Evolutionary conservation across 53 echinoderm and acorn worm species (phyloP), one percentile per base, ranked within the genome.

Genomic region (Arbacia lixula): DNA sequence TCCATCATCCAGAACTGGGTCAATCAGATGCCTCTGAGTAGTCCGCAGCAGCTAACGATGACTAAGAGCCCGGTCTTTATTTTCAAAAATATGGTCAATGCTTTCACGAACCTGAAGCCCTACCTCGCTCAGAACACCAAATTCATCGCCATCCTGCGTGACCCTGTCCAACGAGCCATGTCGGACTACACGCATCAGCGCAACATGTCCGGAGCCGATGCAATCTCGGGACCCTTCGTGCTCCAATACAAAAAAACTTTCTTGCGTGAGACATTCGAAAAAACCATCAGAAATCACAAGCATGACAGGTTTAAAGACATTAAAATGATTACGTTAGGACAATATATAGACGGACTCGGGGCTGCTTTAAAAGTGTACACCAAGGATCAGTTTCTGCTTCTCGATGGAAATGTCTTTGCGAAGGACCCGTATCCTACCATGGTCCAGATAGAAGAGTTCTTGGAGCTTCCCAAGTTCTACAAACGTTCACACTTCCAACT

Each of bases 121-220:
- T 68, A 69, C 64, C 42, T 87, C 3, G 24, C 81, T 19, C 25
- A 34, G 1, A 21, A 26, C 12, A 68, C 65, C n/a, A 87, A 82
- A 35, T 68, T 87, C 38, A 28, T 87, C 0, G 82, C 82, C 17
- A 81, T 87, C 22, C n/a, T 87, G 26, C 81, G 87, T 12, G 68
- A 87, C 39, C 87, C 87, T 19, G 82, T 46, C 2, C 61, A 81
- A 30, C 81, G 87, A 55, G 82, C 82, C 3, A 39, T 87, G 5
- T 87, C 87, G 4, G 87, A 87, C 42, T 87, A 87, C 38, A 8
- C 36, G 25, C 87, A 87, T 43, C 27, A 3, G 19, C 36, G 56
- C 20, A 53, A 38, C 22, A 39, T 81, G 12, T 28, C 56, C 6
- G 20, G 35, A 17, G 77, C 77, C 20, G 12, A 5, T 5, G 16